Base-by-base conservation (phyloP, 1,140 invertebrate species). In the Drosophila lowei region DNA sequence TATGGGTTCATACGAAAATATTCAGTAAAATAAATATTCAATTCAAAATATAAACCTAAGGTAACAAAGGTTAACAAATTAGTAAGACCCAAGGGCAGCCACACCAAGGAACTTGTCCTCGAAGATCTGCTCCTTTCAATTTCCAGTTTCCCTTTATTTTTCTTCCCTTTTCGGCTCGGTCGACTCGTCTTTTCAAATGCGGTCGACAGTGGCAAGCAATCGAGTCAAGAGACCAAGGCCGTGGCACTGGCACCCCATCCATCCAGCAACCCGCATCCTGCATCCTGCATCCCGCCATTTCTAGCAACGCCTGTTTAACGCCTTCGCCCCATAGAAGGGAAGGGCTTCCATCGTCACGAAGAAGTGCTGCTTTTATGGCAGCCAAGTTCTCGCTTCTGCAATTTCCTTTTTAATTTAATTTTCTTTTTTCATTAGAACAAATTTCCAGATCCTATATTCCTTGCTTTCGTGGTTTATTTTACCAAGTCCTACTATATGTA, bases 321-420 rank as follows among this genome's bases (percentile, higher is more conserved):
- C 15, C 15, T 18, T n/a, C 38, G 15, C 15, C 15, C 8, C 18
- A 18, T 2, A 1, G 0, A 2, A 30, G 18, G 18, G 13, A 41
- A 16, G 54, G 28, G 6, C 25, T 28, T 30, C 46, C 18, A 58
- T 30, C 34, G 25, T 15, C 46, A 42, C 46, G 30, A 38, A 2
- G 18, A 72, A 63, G 70, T 67, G 66, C 75, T 79, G 70, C 64
- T 72, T 83, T 75, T 65, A 75, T 83, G 59, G 49, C 59, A 44
- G 44, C 38, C 30, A 50, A 58, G 41, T 59, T 48, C 18, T 56
- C 23, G 7, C 63, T 57, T 41, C 57, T 58, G 57, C 47, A 83
- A 83, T 76, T 71, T 72, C 49, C 44, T 42, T 72, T 75, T 72
- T 44, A 66, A 59, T 65, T 47, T 47, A 55, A 72, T 75, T 79